Percentiles rank a stretch among this genome's conserved stretches.
Conservation (phyloP, 1,140 invertebrate genomes). For the Diorhabda sublineata region DNA sequence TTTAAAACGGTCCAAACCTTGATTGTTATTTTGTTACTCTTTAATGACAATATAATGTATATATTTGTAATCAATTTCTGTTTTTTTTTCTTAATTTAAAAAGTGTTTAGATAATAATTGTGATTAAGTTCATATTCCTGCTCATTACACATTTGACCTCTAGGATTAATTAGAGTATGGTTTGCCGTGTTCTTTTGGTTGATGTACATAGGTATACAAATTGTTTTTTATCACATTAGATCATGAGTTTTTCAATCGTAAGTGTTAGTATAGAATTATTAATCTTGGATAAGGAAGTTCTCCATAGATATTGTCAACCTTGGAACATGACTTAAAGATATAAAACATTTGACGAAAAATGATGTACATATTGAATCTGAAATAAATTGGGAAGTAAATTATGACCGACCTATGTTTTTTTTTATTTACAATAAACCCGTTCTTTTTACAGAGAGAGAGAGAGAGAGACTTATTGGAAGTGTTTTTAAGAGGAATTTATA, state of each 20-base stretch:
- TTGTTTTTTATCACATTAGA: not conserved
- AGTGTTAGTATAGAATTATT: not conserved
- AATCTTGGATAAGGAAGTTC: not conserved
- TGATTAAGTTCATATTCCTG: not conserved
- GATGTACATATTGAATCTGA: not conserved
- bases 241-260: not conserved
- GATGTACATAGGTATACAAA: not conserved
- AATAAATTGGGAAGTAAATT: not conserved
- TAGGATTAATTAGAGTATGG: not conserved
- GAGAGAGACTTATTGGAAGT: too few relatives aligned
- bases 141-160: not conserved
- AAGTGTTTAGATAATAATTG: not conserved
- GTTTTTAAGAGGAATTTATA: too few relatives aligned
- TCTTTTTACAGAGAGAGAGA: too few relatives aligned
- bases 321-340: not conserved
- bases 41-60: not conserved
- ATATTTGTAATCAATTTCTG: not conserved
- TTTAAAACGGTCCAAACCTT: not conserved
- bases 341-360: not conserved
- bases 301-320: not conserved
- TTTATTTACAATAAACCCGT: not conserved
- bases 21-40: not conserved
- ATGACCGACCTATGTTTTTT: not conserved
- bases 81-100: not conserved
- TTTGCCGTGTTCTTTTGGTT: constrained; percentile 1